These are phyloP conservation scores for Mesorhabditis spiculigera DNA, from an alignment of 2,888 invertebrate species.

Conservation along the genomic window DNA sequence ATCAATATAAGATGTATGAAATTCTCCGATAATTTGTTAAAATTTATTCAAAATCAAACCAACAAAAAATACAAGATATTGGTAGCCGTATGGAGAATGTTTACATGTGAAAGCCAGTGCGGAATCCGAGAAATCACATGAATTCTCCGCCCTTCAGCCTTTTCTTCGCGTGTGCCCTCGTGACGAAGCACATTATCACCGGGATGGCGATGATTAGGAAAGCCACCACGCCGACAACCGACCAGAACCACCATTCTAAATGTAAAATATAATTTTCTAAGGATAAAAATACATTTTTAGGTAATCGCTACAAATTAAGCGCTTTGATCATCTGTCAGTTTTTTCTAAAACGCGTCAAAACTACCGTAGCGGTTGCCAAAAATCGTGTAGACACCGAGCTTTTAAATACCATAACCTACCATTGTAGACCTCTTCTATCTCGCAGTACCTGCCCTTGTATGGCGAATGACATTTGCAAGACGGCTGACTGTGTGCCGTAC, in stretches of 20 bases:
- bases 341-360: too few species aligned
- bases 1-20: too few species aligned
- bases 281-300: too few species aligned
- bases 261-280: not conserved
- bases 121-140: not conserved
- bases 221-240: not conserved
- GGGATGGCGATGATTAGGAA: not conserved
- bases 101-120: too few species aligned
- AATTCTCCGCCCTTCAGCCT: conserved; percentile 4
- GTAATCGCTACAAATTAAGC: too few species aligned
- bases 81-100: too few species aligned
- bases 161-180: not conserved
- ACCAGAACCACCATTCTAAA: conserved; percentile 5
- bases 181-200: not conserved
- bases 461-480: conserved; percentile 2
- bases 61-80: too few species aligned
- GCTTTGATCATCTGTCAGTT: too few species aligned
- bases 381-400: too few species aligned
- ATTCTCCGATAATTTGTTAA: too few species aligned
- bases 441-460: conserved; percentile 1
- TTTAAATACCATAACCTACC: not conserved
- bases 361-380: too few species aligned
- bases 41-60: too few species aligned
- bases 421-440: conserved; percentile 4
- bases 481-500: conserved; percentile 5